phyloP scores from a whole-genome alignment of 2,797 vertebrate genomes.

The Ambastaia sidthimunki region DNA sequence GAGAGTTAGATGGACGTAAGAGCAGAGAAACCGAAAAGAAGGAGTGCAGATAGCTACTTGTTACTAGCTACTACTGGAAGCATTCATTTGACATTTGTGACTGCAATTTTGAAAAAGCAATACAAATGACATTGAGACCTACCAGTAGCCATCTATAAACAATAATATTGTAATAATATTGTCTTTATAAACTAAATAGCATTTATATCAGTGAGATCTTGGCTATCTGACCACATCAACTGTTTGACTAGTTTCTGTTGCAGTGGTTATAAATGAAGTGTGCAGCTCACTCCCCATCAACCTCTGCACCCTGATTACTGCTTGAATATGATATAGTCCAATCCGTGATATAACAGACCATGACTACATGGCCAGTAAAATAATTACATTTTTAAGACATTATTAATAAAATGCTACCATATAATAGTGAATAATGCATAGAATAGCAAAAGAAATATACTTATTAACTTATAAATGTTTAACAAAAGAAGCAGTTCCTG shows the following conservation, averaged over 20 bases:
- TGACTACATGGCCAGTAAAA: too few species aligned
- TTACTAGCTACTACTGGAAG: slow-evolving; percentile 45
- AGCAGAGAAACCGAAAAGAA: slow-evolving; percentile 40
- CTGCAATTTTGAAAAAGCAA: slow-evolving; percentile 65
- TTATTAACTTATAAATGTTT: too few species aligned
- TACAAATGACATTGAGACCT: slow-evolving; percentile 66
- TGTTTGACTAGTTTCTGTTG: slow-evolving; percentile 21
- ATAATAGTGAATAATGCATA: too few species aligned
- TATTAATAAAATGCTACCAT: too few species aligned
- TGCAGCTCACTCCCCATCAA: slow-evolving; percentile 28
- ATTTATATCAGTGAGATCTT: slow-evolving; percentile 43
- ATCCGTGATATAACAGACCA: slow-evolving; percentile 34
- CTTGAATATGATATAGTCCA: slow-evolving; percentile 58
- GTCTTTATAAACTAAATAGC: slow-evolving; percentile 54
- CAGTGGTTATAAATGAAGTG: slow-evolving; percentile 59
- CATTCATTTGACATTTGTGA: slow-evolving; percentile 68
- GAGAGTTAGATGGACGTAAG: background rate
- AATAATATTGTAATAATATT: too few species aligned
- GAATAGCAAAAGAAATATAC: too few species aligned
- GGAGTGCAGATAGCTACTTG: slow-evolving; percentile 15
- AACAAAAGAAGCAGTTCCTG: too few species aligned
- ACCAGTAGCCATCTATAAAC: slow-evolving; percentile 44
- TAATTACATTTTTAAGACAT: too few species aligned
- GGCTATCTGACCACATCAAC: slow-evolving; percentile 44
- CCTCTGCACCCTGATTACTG: slow-evolving; percentile 59